A percentile compares a stretch with the other conserved stretches of the same genome.
These are phyloP conservation scores for Erinaceus europaeus DNA, from an alignment of 2,113 vertebrate species.

Conservation along the genomic window DNA sequence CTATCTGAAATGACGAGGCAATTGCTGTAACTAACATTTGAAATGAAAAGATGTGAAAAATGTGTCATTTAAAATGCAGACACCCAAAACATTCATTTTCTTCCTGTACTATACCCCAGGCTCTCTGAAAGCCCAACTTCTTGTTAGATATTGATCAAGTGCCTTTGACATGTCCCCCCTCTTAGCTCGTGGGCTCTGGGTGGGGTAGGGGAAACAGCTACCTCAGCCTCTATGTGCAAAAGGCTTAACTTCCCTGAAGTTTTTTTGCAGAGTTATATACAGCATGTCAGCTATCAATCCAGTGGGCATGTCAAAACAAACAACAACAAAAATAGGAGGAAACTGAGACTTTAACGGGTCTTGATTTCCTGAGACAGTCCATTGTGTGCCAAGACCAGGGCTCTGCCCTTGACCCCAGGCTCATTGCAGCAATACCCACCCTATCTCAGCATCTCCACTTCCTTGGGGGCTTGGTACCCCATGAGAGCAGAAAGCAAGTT, in stretches of 20 bases:
- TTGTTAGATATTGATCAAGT: neutral
- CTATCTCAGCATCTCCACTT: too few relatives aligned
- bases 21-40: neutral
- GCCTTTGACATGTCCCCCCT: neutral
- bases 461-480: too few relatives aligned
- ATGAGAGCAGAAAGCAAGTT: neutral
- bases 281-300: too few relatives aligned
- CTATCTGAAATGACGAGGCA: neutral
- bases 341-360: neutral
- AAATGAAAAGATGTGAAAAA: slow-evolving; percentile 9
- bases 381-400: too few relatives aligned
- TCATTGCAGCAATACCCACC: too few relatives aligned
- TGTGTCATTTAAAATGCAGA: slow-evolving; percentile 20
- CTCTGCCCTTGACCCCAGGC: accelerated
- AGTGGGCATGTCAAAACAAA: too few relatives aligned
- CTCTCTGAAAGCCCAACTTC: neutral
- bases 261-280: too few relatives aligned
- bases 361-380: neutral
- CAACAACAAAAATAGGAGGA: neutral
- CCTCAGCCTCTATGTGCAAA: neutral
- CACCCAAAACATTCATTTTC: neutral
- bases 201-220: too few relatives aligned
- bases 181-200: neutral
- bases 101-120: neutral
- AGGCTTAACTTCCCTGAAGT: neutral